Conservation (phyloP, 2,113 vertebrate species). For the Thalassoma bifasciatum region DNA sequence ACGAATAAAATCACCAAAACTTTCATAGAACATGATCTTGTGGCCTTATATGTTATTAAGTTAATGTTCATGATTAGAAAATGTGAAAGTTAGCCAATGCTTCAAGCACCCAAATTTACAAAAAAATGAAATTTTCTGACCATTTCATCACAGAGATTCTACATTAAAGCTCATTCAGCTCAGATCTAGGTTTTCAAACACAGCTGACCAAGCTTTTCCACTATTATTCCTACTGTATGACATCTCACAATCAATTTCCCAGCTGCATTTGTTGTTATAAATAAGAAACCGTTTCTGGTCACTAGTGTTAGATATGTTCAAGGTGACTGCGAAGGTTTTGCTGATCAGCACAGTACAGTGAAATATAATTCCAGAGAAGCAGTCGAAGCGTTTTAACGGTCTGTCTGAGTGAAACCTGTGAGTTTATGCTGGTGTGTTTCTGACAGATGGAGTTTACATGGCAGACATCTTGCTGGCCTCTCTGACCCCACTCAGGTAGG, state of each 20-base stretch:
- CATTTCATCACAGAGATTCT: constrained; percentile 28
- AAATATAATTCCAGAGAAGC: constrained; percentile 6
- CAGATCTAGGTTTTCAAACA: constrained; percentile 11
- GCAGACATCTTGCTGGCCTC: constrained; percentile 98
- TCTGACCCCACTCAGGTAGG: constrained; percentile 95
- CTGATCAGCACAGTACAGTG: constrained; percentile 28
- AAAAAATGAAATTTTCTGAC: background rate
- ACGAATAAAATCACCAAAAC: background rate
- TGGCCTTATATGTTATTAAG: too few species aligned
- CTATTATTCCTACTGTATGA: background rate
- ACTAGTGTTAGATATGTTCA: constrained; percentile 17
- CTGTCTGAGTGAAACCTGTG: constrained; percentile 29
- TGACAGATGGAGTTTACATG: constrained; percentile 77
- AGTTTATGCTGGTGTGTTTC: constrained; percentile 69
- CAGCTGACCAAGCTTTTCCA: constrained; percentile 11
- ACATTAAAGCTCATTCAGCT: background rate
- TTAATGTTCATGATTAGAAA: background rate
- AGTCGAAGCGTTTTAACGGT: constrained; percentile 5
- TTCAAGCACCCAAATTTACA: constrained; percentile 22
- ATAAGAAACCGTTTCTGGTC: constrained; percentile 30
- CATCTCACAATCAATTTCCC: background rate
- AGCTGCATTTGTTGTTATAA: constrained; percentile 28
- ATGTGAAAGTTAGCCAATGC: constrained; percentile 33
- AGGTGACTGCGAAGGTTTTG: background rate
- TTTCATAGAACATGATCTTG: constrained; percentile 9